A percentile compares a stretch with the other conserved stretches of the same genome.
These are phyloP conservation scores for Dipus sagitta DNA, from an alignment of 2,797 vertebrate species.

Conservation along the genomic window DNA sequence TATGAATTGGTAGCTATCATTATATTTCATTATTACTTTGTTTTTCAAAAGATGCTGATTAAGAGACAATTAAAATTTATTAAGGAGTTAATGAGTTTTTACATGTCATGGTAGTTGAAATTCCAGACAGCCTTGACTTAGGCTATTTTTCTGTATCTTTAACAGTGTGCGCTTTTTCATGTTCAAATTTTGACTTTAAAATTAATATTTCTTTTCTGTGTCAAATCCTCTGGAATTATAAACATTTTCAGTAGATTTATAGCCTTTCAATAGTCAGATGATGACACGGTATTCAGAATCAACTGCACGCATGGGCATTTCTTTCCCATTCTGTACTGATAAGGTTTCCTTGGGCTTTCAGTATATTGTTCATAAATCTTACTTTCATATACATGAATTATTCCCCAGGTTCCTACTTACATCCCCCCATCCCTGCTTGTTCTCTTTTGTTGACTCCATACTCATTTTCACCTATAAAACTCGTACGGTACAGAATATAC, in stretches of 20 bases:
- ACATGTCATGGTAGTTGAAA: background rate
- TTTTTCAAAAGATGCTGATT: slow-evolving; percentile 7
- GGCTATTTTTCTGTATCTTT: background rate
- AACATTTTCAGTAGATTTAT: slow-evolving; percentile 33
- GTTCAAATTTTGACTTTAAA: slow-evolving; percentile 41
- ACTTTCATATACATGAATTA: slow-evolving; percentile 44
- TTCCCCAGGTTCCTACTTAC: slow-evolving; percentile 10
- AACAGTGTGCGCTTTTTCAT: background rate
- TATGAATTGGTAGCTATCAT: slow-evolving; percentile 1
- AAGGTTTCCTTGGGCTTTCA: slow-evolving; percentile 13
- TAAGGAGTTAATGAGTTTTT: background rate
- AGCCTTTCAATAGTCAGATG: slow-evolving; percentile 3
- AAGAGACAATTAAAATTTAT: slow-evolving; percentile 42
- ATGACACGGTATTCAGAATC: background rate
- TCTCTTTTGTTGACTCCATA: slow-evolving; percentile 11
- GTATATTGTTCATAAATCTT: background rate
- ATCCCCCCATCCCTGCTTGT: background rate
- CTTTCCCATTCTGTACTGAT: background rate
- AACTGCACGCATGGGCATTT: background rate
- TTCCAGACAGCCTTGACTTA: background rate
- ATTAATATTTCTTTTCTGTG: background rate
- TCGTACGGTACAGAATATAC: background rate
- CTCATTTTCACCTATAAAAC: slow-evolving; percentile 23
- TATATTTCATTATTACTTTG: slow-evolving; percentile 35
- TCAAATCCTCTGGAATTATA: slow-evolving; percentile 39